phyloP scores from a whole-genome alignment of 2,797 vertebrate species.

The Gobio occitaniae region DNA sequence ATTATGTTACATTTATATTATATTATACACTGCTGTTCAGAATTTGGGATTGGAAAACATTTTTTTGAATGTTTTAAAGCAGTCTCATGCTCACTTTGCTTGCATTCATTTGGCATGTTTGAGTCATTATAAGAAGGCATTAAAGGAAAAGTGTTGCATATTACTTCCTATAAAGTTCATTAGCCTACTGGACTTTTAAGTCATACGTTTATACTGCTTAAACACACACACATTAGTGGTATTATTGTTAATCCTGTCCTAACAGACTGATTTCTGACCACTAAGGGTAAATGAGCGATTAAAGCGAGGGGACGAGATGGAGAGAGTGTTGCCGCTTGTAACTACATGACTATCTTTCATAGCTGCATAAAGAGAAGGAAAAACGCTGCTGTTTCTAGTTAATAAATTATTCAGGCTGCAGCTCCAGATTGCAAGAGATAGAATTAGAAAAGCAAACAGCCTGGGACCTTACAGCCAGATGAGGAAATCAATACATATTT shows the following conservation, averaged over 20 bases:
- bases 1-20: too few relatives aligned
- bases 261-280: conserved; percentile 33
- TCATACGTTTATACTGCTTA: background rate
- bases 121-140: background rate
- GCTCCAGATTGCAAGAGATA: conserved; percentile 54
- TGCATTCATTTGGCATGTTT: background rate
- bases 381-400: conserved; percentile 42
- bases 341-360: conserved; percentile 40
- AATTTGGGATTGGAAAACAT: too few relatives aligned
- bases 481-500: conserved; percentile 62
- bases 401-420: conserved; percentile 55
- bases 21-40: too few relatives aligned
- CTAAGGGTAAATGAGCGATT: conserved; percentile 28
- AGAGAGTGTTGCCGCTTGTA: conserved; percentile 24
- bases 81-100: too few relatives aligned
- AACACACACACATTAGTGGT: background rate
- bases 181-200: conserved; percentile 11
- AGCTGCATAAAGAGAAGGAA: conserved; percentile 13
- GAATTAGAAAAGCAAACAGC: conserved; percentile 61
- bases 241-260: conserved; percentile 30
- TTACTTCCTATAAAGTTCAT: conserved; percentile 15
- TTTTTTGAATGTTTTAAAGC: too few relatives aligned
- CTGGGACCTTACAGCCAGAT: conserved; percentile 56
- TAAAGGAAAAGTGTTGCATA: background rate
- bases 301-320: conserved; percentile 33